Conservation (phyloP, 2,888 invertebrate species). For the Sminthurides aquaticus region DNA sequence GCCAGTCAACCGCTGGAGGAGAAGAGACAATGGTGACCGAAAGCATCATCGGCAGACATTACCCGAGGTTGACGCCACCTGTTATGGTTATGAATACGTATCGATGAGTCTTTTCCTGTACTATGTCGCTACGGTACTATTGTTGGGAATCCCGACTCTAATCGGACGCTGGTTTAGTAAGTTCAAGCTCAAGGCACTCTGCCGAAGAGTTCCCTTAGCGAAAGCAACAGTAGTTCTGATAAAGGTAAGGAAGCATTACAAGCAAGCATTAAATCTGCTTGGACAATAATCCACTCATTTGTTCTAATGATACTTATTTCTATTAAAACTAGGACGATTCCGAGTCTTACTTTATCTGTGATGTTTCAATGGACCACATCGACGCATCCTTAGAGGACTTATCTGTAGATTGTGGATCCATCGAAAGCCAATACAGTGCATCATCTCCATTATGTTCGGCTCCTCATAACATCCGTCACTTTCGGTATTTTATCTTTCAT, state of each 20-base stretch:
- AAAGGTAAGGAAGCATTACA: too few relatives aligned
- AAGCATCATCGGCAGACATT: slow-evolving; percentile 25
- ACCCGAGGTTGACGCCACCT: slow-evolving; percentile 37
- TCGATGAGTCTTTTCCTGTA: slow-evolving; percentile 50
- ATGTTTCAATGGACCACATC: slow-evolving; percentile 9
- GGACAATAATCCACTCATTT: too few relatives aligned
- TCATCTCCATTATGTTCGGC: slow-evolving; percentile 10
- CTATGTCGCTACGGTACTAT: slow-evolving; percentile 51
- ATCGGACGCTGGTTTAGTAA: slow-evolving; percentile 55
- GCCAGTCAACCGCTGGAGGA: not conserved
- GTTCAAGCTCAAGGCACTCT: slow-evolving; percentile 52
- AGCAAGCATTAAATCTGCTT: too few relatives aligned
- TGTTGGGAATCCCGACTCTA: slow-evolving; percentile 56
- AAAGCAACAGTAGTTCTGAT: slow-evolving; percentile 53
- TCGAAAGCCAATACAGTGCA: slow-evolving; percentile 8
- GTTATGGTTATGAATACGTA: slow-evolving; percentile 53
- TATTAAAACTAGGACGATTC: slow-evolving; percentile 3
- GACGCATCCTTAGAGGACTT: slow-evolving; percentile 4
- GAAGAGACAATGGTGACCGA: not conserved
- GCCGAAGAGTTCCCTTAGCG: slow-evolving; percentile 54
- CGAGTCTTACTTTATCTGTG: slow-evolving; percentile 15
- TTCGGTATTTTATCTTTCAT: slow-evolving; percentile 44
- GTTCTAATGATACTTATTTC: too few relatives aligned
- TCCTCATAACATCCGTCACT: slow-evolving; percentile 10
- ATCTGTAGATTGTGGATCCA: slow-evolving; percentile 8